A percentile compares a stretch with the other conserved stretches of the same genome.
phyloP scores from a whole-genome alignment of 2,888 invertebrate species.

The Folsomia manolachei region DNA sequence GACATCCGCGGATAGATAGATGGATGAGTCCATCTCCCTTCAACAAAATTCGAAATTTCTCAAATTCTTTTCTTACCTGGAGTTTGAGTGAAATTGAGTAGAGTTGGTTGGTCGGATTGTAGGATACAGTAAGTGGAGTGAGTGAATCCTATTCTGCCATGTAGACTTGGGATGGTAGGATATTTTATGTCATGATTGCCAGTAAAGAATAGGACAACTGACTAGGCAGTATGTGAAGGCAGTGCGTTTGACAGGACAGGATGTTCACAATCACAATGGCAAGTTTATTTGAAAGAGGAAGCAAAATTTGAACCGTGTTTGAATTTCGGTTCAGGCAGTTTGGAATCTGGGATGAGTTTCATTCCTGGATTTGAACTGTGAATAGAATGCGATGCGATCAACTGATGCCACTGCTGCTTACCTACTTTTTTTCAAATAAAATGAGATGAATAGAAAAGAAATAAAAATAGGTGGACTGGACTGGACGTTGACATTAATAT shows the following conservation, averaged over 20 bases:
- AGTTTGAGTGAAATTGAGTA: background rate
- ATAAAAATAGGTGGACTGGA: constrained; percentile 11
- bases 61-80: background rate
- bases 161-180: background rate
- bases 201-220: too few relatives aligned
- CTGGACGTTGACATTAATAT: constrained; percentile 18
- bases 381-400: constrained; percentile 18
- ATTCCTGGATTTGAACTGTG: constrained; percentile 10
- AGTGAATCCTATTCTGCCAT: too few relatives aligned
- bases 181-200: background rate
- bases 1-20: background rate
- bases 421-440: background rate
- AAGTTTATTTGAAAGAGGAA: too few relatives aligned
- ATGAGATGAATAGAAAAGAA: background rate
- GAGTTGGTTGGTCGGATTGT: too few relatives aligned
- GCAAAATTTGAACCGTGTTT: background rate
- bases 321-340: background rate
- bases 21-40: background rate
- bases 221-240: too few relatives aligned
- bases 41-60: background rate
- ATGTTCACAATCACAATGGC: too few relatives aligned
- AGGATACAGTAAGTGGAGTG: too few relatives aligned
- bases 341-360: background rate
- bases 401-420: background rate
- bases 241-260: background rate